These are phyloP conservation scores for Falco peregrinus DNA, from an alignment of 2,797 vertebrate species.

Conservation along the genomic window DNA sequence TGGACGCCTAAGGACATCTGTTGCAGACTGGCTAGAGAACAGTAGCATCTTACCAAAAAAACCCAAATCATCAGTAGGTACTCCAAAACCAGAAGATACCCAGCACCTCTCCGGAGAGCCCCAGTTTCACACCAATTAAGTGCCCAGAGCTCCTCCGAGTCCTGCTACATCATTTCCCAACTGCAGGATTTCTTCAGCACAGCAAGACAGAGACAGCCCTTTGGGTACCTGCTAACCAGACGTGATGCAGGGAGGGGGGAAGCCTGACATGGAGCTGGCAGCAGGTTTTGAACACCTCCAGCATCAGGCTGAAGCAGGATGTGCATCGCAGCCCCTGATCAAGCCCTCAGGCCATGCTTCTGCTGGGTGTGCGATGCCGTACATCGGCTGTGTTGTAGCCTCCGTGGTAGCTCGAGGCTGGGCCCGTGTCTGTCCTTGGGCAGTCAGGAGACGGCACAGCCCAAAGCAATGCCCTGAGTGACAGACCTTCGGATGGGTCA, in stretches of 20 bases:
- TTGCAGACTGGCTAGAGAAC: neutral
- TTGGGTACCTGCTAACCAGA: neutral
- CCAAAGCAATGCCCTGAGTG: neutral
- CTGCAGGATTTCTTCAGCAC: neutral
- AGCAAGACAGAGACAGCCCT: neutral
- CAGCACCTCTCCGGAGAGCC: neutral
- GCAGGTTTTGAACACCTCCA: neutral
- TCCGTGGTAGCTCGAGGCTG: neutral
- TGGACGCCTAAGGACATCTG: neutral
- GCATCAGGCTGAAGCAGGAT: neutral
- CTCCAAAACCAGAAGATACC: neutral
- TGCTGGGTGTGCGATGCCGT: neutral
- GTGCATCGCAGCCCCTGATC: neutral
- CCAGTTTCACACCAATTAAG: neutral
- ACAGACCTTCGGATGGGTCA: neutral
- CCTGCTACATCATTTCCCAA: neutral
- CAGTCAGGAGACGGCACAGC: neutral
- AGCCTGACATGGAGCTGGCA: neutral
- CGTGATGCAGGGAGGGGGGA: neutral
- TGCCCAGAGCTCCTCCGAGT: neutral
- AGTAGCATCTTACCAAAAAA: neutral
- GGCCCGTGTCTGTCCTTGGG: neutral
- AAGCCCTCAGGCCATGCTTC: fast-evolving
- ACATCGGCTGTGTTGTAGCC: fast-evolving
- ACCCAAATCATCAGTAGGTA: neutral